A percentile compares a stretch with the other conserved stretches of the same genome.
Evolutionary conservation across 2,888 invertebrate species (phyloP).

Genomic region (Beris chalybata): DNA sequence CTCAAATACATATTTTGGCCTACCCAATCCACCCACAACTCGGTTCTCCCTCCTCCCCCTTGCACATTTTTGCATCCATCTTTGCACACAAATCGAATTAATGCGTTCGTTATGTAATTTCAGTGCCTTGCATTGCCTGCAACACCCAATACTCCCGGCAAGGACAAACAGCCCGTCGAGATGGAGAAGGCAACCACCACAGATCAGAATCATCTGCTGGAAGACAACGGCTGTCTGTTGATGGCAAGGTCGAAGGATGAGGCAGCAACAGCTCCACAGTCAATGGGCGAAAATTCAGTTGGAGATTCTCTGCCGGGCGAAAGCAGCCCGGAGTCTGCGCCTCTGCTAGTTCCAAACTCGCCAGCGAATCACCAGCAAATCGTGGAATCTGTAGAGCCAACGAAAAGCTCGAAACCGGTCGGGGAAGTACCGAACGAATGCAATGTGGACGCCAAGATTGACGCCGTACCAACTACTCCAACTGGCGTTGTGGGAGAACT

Average conservation of each 20-base stretch:
- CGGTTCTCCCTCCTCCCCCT: no score
- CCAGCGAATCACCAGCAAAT: conserved; percentile 19
- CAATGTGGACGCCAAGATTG: background rate
- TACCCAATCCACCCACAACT: no score
- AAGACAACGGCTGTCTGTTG: background rate
- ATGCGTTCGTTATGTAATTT: conserved; percentile 15
- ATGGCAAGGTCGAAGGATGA: conserved; percentile 8
- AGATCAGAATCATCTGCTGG: conserved; percentile 37
- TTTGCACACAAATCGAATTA: background rate
- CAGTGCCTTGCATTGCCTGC: conserved; percentile 28
- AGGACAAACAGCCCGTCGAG: background rate
- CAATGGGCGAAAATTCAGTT: conserved; percentile 34
- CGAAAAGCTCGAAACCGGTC: conserved; percentile 20
- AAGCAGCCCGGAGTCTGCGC: background rate
- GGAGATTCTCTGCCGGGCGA: background rate
- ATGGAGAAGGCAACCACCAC: conserved; percentile 35
- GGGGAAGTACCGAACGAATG: conserved; percentile 2
- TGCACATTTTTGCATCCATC: no score
- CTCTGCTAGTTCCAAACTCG: background rate
- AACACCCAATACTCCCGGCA: conserved; percentile 33
- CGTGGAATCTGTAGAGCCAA: conserved; percentile 30
- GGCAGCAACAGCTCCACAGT: conserved; percentile 31
- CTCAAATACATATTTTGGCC: no score
- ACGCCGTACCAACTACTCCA: background rate
- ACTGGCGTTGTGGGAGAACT: conserved; percentile 8